Base-by-base conservation (phyloP, 2,113 vertebrate genomes). In the Bothrops jararaca region DNA sequence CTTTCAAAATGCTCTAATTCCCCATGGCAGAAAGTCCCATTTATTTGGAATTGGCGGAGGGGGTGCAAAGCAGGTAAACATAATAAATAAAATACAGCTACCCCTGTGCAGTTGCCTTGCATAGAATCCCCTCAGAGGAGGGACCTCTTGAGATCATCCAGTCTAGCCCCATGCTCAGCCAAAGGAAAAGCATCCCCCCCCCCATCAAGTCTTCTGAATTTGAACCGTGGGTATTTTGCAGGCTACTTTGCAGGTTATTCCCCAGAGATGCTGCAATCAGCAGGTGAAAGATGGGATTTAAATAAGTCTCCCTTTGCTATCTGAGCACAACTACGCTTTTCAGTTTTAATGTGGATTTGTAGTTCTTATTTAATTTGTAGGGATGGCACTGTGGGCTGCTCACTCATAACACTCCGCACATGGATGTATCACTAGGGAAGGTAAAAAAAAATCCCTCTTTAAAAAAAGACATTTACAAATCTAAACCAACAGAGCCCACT, bases 41-140 rank as follows among this genome's bases (percentile, higher is more conserved):
- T 15, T 39, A 8, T 52, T 69, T 18, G 48, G 18, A 23, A 48
- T 1, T 29, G 42, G 9, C 4, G 6, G 54, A 24, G 39, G 22
- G 3, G 4, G 3, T 23, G 4, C n/a, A 15, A 24, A 34, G 10
- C n/a, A 13, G 26, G n/a, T 29, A 29, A 24, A 8, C 0, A 1
- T 24, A 58, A 24, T 24, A 23, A 64, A 64, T 64, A 64, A 4
- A 64, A 64, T 13, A 29, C 13, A 64, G 26, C 60, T 29, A 64
- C 58, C 1, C 58, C 60, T 64, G 26, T 13, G 60, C 60, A 20
- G 0, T 74, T 34, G n/a, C n/a, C 69, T 74, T 74, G 13, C 15
- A 20, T 74, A 74, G 69, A 74, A 5, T 20, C 34, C 2, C 2
- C n/a, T 20, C 5, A 39, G 2, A 3, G 34, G 18, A 42, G 74